phyloP scores from a whole-genome alignment of 2,113 vertebrate genomes.

The Proterorhinus semilunaris region DNA sequence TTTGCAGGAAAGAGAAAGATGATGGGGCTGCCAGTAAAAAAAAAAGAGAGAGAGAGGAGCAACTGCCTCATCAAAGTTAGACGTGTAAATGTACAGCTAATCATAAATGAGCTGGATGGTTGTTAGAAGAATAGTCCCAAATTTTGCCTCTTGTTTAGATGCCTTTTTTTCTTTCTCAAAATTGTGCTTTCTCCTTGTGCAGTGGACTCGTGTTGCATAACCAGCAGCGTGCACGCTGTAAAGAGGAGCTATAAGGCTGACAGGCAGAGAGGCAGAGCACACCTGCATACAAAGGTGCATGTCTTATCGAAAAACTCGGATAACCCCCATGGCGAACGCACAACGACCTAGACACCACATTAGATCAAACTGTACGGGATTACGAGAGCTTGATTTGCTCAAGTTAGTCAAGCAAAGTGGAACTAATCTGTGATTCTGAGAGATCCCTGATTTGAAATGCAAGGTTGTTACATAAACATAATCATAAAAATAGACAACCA shows the following conservation, averaged over 20 bases:
- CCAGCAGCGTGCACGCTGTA: slow-evolving; percentile 36
- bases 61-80: slow-evolving; percentile 9
- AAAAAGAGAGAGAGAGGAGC: not conserved
- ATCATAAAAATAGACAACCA: slow-evolving; percentile 44
- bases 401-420: not conserved
- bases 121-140: slow-evolving; percentile 25
- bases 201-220: slow-evolving; percentile 58
- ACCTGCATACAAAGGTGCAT: slow-evolving; percentile 16
- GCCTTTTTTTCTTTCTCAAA: slow-evolving; percentile 48
- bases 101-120: slow-evolving; percentile 5
- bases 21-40: slow-evolving; percentile 24
- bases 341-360: slow-evolving; percentile 9
- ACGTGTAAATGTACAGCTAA: not conserved
- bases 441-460: slow-evolving; percentile 27
- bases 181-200: slow-evolving; percentile 47
- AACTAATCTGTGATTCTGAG: slow-evolving; percentile 18
- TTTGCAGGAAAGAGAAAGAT: slow-evolving; percentile 35
- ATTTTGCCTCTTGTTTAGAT: slow-evolving; percentile 9
- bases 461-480: slow-evolving; percentile 36
- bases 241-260: slow-evolving; percentile 42
- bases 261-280: slow-evolving; percentile 18
- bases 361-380: slow-evolving; percentile 3
- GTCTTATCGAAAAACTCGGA: not conserved
- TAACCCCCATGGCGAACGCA: not conserved
- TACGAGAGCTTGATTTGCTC: slow-evolving; percentile 18